Evolutionary conservation across 2,888 invertebrate species (phyloP).

Genomic region (Phengaris arion): DNA sequence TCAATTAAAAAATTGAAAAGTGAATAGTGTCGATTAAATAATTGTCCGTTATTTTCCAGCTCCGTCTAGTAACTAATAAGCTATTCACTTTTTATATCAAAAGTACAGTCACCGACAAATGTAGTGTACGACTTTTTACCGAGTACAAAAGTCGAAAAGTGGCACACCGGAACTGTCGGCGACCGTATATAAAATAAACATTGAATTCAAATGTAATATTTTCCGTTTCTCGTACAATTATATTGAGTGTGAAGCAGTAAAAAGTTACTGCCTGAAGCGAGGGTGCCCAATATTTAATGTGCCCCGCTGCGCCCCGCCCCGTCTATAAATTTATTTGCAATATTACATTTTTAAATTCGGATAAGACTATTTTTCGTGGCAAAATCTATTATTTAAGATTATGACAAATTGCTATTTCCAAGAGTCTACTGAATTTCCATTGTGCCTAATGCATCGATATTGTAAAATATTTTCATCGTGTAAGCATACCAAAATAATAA

Average conservation of each 20-base stretch:
- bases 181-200: background rate
- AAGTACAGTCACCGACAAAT: too few species aligned
- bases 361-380: background rate
- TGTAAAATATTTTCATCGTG: too few species aligned
- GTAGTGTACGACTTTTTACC: too few species aligned
- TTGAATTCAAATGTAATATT: conserved; percentile 4
- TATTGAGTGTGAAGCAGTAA: conserved; percentile 23
- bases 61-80: too few species aligned
- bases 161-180: too few species aligned
- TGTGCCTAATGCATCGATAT: too few species aligned
- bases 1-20: conserved; percentile 3
- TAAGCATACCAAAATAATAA: too few species aligned
- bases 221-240: background rate
- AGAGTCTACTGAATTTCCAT: background rate
- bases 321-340: background rate
- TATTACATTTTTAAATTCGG: conserved; percentile 1
- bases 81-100: too few species aligned
- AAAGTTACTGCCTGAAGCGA: conserved; percentile 15
- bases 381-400: background rate
- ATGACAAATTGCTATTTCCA: background rate
- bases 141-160: too few species aligned
- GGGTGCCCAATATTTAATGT: conserved; percentile 1
- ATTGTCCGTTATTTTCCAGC: background rate
- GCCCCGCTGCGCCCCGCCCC: background rate
- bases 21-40: background rate